Percentiles rank a stretch among this genome's conserved stretches.
Evolutionary conservation across 2,113 vertebrate species (phyloP).

Genomic region (Sclerurus mexicanus): DNA sequence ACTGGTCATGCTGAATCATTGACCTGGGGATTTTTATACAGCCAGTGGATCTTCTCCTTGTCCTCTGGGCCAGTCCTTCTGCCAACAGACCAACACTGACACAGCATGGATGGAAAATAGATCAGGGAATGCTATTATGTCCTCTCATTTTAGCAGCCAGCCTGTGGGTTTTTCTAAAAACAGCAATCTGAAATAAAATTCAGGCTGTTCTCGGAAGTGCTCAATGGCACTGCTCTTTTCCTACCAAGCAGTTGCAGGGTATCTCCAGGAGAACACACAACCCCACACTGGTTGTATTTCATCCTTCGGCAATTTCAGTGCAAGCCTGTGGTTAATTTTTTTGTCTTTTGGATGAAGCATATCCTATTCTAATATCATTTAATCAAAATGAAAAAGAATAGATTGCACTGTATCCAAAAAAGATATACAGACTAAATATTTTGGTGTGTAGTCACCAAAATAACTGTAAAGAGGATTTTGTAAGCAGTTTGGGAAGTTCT

Average conservation of each 20-base stretch:
- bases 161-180: background rate
- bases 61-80: background rate
- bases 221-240: background rate
- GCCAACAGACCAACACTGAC: background rate
- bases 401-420: background rate
- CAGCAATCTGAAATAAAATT: background rate
- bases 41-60: background rate
- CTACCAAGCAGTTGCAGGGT: background rate
- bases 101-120: background rate
- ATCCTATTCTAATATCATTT: background rate
- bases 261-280: background rate
- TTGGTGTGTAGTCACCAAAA: constrained; percentile 32
- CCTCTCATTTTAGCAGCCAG: background rate
- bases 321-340: background rate
- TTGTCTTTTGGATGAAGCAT: background rate
- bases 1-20: background rate
- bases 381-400: constrained; percentile 3
- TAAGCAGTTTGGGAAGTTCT: constrained; percentile 41
- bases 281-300: background rate
- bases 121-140: background rate
- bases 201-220: background rate
- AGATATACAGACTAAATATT: constrained; percentile 37
- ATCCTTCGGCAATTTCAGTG: background rate
- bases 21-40: background rate
- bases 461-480: constrained; percentile 31